phyloP scores from a whole-genome alignment of 2,888 invertebrate species.

The Balanococcus diminutus region DNA sequence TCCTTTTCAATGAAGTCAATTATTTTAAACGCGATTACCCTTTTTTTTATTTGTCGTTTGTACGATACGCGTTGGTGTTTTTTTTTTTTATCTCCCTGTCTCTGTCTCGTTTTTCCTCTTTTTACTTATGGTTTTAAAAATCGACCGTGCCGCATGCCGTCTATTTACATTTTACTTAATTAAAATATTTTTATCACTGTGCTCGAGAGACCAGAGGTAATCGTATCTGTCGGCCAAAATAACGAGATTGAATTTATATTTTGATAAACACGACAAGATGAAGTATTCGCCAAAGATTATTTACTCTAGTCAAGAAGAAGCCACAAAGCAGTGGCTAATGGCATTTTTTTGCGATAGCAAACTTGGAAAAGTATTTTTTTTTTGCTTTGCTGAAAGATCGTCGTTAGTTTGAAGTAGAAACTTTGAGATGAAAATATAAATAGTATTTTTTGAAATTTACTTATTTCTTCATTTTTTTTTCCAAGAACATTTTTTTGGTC shows the following conservation, averaged over 20 bases:
- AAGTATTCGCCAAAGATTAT: not conserved
- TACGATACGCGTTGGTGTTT: no score
- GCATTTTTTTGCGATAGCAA: no score
- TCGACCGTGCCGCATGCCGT: not conserved
- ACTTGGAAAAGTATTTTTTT: no score
- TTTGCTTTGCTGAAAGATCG: no score
- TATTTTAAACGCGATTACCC: not conserved
- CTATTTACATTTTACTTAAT: constrained; percentile 6
- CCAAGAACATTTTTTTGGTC: no score
- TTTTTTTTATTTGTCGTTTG: not conserved
- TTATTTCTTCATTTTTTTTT: no score
- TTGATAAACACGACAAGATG: not conserved
- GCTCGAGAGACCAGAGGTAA: not conserved
- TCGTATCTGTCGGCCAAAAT: constrained; percentile 4
- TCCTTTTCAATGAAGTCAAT: constrained; percentile 15
- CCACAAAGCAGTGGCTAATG: no score
- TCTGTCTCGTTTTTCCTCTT: not conserved
- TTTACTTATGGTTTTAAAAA: not conserved
- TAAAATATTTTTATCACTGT: constrained; percentile 13
- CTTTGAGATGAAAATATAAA: no score
- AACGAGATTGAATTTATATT: not conserved
- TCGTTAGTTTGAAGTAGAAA: no score
- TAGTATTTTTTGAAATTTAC: no score
- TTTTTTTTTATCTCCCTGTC: not conserved
- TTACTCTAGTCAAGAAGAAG: no score